These are phyloP conservation scores for Catagonus wagneri DNA, from an alignment of 2,113 vertebrate species.

Conservation along the genomic window DNA sequence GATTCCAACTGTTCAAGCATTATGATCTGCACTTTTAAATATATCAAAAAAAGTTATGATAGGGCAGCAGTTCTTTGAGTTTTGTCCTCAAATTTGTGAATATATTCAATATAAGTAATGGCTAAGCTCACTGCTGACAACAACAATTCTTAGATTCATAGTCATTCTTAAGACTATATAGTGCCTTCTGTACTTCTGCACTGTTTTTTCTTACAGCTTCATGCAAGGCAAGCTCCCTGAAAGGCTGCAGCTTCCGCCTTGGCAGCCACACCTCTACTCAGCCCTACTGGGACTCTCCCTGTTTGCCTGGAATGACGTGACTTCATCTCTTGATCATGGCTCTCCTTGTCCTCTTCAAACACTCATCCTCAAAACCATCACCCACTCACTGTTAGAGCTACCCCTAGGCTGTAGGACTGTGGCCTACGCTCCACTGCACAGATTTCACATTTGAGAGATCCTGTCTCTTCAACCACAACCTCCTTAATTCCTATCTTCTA, in stretches of 20 bases:
- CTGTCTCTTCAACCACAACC: neutral
- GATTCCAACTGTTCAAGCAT: neutral
- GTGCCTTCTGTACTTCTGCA: neutral
- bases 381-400: neutral
- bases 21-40: neutral
- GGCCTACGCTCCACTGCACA: neutral
- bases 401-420: neutral
- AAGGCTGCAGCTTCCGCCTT: neutral
- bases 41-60: neutral
- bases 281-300: neutral
- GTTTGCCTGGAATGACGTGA: neutral
- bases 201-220: neutral
- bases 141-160: neutral
- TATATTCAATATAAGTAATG: neutral
- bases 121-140: neutral
- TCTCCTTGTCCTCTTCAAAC: neutral
- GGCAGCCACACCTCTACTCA: neutral
- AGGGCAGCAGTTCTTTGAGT: neutral
- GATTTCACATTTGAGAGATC: neutral
- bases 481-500: neutral
- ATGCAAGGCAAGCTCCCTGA: neutral
- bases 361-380: neutral
- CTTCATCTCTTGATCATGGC: neutral
- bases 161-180: conserved; percentile 5
- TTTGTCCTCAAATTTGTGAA: neutral